These are phyloP conservation scores for Lampris megalopsis DNA, from an alignment of 2,113 vertebrate species.

Conservation along the genomic window DNA sequence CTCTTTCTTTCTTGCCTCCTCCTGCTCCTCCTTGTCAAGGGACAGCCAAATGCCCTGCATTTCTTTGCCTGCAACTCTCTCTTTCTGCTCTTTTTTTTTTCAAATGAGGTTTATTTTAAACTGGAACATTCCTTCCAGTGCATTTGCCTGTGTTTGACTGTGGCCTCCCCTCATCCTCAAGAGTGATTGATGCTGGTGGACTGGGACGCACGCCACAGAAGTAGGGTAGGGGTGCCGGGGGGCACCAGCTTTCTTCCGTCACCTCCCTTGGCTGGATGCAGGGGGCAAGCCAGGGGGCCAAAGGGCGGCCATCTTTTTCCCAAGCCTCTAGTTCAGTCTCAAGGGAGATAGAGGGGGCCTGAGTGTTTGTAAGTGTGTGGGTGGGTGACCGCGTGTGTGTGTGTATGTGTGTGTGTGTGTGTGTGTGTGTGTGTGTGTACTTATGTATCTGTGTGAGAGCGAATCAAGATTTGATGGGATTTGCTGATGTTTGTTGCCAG, in stretches of 20 bases:
- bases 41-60: constrained; percentile 67
- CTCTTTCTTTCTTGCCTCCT: constrained; percentile 17
- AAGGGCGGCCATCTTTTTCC: constrained; percentile 84
- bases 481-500: constrained; percentile 82
- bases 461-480: constrained; percentile 79
- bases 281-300: constrained; percentile 71
- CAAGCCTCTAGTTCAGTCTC: constrained; percentile 79
- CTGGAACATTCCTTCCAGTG: constrained; percentile 81
- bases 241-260: constrained; percentile 79
- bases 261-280: constrained; percentile 78
- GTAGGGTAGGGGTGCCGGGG: constrained; percentile 56
- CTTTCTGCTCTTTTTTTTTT: constrained; percentile 28
- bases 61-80: constrained; percentile 43
- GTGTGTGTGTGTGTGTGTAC: constrained; percentile 44
- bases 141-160: constrained; percentile 78
- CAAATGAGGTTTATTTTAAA: constrained; percentile 77
- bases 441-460: constrained; percentile 36
- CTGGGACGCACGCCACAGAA: constrained; percentile 72
- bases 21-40: constrained; percentile 24
- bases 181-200: constrained; percentile 74
- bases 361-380: constrained; percentile 15
- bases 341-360: constrained; percentile 62
- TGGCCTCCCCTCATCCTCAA: constrained; percentile 70
- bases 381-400: background rate
- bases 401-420: constrained; percentile 26